Conservation (phyloP, 1,140 invertebrate genomes). For the Hypothenemus hampei region DNA sequence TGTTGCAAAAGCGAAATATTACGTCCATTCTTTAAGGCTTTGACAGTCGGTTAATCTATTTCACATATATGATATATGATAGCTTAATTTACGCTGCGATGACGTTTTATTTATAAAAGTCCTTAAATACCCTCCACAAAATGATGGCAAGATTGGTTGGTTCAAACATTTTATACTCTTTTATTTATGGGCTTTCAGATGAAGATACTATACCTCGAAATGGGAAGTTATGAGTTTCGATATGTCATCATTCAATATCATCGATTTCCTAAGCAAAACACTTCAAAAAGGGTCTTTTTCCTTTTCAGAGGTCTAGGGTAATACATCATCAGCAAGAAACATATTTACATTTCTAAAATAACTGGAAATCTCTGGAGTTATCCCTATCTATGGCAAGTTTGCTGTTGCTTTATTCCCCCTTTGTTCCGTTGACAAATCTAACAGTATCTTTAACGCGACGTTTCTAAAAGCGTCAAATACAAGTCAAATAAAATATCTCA, state of each 20-base stretch:
- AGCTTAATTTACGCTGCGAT: conserved; percentile 3
- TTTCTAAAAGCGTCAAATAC: conserved; percentile 25
- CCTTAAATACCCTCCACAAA: background rate
- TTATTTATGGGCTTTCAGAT: conserved; percentile 2
- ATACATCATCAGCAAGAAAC: background rate
- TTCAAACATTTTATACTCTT: background rate
- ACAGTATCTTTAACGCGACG: conserved; percentile 25
- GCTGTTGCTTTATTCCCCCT: conserved; percentile 19
- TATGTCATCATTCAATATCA: background rate
- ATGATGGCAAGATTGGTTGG: background rate
- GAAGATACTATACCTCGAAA: background rate
- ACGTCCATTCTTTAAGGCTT: conserved; percentile 12
- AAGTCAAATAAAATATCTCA: conserved; percentile 33
- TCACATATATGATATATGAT: conserved; percentile 11
- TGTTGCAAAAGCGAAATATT: conserved; percentile 15
- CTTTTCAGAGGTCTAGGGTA: no score
- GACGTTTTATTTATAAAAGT: conserved; percentile 1
- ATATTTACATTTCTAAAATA: conserved; percentile 21
- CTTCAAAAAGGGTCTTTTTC: background rate
- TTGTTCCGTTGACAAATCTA: conserved; percentile 30
- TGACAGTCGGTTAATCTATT: conserved; percentile 15
- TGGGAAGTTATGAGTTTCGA: background rate
- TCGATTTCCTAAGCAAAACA: background rate
- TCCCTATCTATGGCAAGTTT: conserved; percentile 22
- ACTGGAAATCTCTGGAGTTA: conserved; percentile 21